Evolutionary conservation across 2,888 invertebrate species (phyloP).

Genomic region (Unio pictorum): DNA sequence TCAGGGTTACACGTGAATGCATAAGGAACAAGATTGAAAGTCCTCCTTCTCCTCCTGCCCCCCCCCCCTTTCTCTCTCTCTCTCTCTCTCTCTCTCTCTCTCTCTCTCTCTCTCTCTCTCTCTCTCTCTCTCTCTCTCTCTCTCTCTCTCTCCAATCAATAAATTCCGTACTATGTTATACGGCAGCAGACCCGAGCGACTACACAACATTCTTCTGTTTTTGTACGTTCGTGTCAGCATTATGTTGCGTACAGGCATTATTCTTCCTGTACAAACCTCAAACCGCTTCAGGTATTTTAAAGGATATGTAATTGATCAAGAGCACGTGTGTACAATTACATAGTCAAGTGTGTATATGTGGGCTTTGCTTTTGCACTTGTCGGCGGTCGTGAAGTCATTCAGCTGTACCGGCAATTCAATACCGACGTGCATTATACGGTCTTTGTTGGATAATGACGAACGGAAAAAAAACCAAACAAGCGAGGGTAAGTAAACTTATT

Average conservation of each 20-base stretch:
- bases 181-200: no score
- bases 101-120: background rate
- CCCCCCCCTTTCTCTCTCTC: background rate
- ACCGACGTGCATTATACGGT: background rate
- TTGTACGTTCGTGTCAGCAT: no score
- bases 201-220: no score
- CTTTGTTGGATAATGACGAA: background rate
- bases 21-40: no score
- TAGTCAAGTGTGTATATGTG: background rate
- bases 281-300: no score
- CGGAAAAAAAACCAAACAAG: no score
- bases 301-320: no score
- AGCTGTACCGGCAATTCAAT: slow-evolving; percentile 1
- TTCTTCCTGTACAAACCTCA: background rate
- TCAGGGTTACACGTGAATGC: no score
- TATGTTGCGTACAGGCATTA: background rate
- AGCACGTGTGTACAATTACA: background rate
- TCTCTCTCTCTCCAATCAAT: no score
- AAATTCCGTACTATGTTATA: no score
- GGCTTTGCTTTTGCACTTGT: background rate
- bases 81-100: no score
- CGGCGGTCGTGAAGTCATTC: background rate
- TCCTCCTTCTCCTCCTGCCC: background rate
- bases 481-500: background rate
- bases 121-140: no score